Conservation (phyloP, 2,113 vertebrate genomes). For the Cochlearius cochlearius region DNA sequence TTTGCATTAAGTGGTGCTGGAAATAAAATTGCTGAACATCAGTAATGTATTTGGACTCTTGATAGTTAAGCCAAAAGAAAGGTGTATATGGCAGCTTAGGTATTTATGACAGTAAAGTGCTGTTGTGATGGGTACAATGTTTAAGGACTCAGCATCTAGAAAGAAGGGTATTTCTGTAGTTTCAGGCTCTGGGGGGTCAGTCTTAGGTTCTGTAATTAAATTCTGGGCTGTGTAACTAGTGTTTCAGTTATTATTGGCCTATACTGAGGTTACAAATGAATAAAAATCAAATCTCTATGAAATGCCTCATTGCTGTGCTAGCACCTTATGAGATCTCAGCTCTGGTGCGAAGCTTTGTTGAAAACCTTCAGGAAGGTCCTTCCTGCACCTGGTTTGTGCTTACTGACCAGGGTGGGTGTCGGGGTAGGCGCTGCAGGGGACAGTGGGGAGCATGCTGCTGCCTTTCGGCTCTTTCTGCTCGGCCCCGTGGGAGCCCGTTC, state of each 20-base stretch:
- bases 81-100: neutral
- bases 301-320: fast-evolving
- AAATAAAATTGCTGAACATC: neutral
- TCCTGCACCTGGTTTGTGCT: neutral
- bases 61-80: neutral
- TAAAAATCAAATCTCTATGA: neutral
- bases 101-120: neutral
- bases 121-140: neutral
- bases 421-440: neutral
- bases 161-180: neutral
- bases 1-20: neutral
- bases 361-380: neutral
- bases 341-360: neutral
- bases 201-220: neutral
- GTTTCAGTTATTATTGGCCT: neutral
- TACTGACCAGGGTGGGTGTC: neutral
- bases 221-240: neutral
- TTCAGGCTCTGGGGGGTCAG: neutral
- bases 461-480: neutral
- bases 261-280: neutral
- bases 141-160: neutral
- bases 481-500: neutral
- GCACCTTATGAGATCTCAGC: neutral
- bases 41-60: neutral
- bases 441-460: neutral